Percentiles rank a stretch among this genome's conserved stretches.
Conservation (phyloP, 2,113 vertebrate species). For the Oreochromis aureus region DNA sequence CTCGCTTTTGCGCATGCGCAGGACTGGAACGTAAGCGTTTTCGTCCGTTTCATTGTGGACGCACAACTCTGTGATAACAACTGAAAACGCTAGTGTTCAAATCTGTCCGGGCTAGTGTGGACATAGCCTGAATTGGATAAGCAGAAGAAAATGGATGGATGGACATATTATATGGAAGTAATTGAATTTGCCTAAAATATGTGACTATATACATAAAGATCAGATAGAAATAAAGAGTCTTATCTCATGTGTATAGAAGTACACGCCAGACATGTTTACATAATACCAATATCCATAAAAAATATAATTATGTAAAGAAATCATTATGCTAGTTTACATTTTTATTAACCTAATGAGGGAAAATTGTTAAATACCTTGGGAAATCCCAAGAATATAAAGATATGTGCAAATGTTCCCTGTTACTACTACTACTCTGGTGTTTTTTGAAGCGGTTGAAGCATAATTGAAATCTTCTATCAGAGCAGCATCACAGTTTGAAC, state of each 20-base stretch:
- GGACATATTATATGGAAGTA: neutral
- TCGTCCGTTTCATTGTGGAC: no score
- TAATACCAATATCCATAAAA: neutral
- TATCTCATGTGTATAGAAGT: neutral
- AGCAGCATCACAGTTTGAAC: neutral
- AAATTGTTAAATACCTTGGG: neutral
- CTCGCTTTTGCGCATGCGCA: no score
- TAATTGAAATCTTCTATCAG: neutral
- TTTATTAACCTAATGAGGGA: neutral
- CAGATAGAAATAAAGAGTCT: neutral
- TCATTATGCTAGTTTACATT: rapidly evolving
- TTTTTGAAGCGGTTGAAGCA: neutral
- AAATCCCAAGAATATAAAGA: neutral
- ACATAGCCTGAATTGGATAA: neutral
- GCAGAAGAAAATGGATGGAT: neutral
- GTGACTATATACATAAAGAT: neutral
- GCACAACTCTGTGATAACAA: no score
- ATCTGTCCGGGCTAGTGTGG: no score
- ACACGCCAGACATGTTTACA: rapidly evolving
- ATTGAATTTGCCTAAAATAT: neutral
- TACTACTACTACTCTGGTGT: neutral
- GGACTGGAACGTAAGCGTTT: no score
- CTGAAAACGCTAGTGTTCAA: no score
- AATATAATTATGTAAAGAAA: neutral
- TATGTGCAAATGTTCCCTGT: neutral